Conservation (phyloP, 2,888 invertebrate species). For the Zygogramma bicolorata region DNA sequence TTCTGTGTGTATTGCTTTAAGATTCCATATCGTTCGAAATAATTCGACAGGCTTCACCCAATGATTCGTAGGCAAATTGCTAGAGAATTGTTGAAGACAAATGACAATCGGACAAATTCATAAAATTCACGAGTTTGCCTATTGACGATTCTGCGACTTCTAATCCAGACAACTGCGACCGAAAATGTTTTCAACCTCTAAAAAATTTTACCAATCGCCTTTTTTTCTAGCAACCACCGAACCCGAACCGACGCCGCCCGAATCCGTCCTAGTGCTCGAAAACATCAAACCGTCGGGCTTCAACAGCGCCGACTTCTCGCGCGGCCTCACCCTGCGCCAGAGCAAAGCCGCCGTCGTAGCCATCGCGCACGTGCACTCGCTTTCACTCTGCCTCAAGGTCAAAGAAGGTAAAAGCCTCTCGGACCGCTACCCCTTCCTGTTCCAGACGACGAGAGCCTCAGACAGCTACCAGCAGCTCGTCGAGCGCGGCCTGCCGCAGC, state of each 20-base stretch:
- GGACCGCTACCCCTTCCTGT: conserved; percentile 76
- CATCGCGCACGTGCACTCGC: conserved; percentile 79
- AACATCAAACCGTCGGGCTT: conserved; percentile 78
- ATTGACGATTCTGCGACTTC: too few relatives aligned
- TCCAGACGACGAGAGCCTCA: conserved; percentile 82
- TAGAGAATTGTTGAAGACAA: too few relatives aligned
- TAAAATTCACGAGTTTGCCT: too few relatives aligned
- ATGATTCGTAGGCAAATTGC: too few relatives aligned
- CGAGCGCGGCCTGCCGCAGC: conserved; percentile 81
- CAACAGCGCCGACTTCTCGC: conserved; percentile 76
- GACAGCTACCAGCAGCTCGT: conserved; percentile 85
- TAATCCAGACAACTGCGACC: too few relatives aligned
- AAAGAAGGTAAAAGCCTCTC: conserved; percentile 69
- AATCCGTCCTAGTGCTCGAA: conserved; percentile 80
- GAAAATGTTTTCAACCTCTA: neutral
- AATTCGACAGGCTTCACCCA: too few relatives aligned
- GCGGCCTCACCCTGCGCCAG: conserved; percentile 75
- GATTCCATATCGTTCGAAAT: too few relatives aligned
- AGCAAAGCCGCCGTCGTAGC: conserved; percentile 78
- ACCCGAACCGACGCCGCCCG: conserved; percentile 67
- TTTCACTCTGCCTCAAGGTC: conserved; percentile 76
- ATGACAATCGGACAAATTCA: too few relatives aligned
- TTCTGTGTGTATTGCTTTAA: too few relatives aligned
- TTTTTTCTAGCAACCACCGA: conserved; percentile 59
- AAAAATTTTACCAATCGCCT: neutral